Percentiles rank a stretch among this genome's conserved stretches.
These are phyloP conservation scores for Bombus balteatus DNA, from an alignment of 1,140 invertebrate species.

Conservation along the genomic window DNA sequence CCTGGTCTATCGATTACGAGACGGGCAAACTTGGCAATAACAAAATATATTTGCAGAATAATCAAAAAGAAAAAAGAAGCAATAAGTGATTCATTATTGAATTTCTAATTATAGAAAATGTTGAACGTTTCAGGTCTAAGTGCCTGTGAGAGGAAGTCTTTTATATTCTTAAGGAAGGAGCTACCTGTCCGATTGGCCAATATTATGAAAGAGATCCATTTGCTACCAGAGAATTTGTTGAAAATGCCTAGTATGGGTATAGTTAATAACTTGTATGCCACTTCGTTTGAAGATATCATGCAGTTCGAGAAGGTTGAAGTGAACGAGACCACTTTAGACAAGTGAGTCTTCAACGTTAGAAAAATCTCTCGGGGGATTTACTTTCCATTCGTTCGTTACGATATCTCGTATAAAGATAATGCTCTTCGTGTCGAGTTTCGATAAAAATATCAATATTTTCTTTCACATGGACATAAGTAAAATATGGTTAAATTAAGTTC, in stretches of 20 bases:
- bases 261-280: conserved; percentile 95
- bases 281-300: conserved; percentile 96
- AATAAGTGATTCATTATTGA: neutral
- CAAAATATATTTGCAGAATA: neutral
- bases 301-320: conserved; percentile 93
- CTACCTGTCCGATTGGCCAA: conserved; percentile 97
- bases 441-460: neutral
- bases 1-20: neutral
- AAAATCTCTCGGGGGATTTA: neutral
- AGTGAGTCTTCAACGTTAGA: conserved; percentile 80
- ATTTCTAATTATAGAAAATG: conserved; percentile 33
- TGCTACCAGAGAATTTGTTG: conserved; percentile 94
- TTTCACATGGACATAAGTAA: accelerated
- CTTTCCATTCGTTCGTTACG: conserved; percentile 5
- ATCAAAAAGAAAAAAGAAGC: neutral
- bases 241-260: conserved; percentile 94
- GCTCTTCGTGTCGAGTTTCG: neutral
- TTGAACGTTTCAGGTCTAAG: conserved; percentile 89
- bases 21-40: no score
- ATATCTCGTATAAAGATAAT: neutral
- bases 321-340: conserved; percentile 85
- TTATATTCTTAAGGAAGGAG: conserved; percentile 96
- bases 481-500: neutral
- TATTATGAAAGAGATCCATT: conserved; percentile 98
- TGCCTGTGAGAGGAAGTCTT: conserved; percentile 95